These are phyloP conservation scores for Thereuonema tuberculata DNA, from an alignment of 1,140 invertebrate species.

Conservation along the genomic window DNA sequence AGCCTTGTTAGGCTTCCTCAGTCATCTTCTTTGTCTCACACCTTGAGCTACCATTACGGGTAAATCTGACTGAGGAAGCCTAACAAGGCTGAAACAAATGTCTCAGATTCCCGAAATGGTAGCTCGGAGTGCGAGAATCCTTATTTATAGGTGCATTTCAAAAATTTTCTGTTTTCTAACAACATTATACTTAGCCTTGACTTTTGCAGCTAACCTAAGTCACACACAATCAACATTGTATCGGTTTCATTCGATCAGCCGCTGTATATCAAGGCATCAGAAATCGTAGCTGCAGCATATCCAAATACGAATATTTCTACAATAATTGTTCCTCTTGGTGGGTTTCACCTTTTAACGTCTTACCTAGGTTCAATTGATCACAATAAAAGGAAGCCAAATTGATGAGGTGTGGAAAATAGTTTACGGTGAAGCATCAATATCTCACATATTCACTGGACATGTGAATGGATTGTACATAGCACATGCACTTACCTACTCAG, in stretches of 20 bases:
- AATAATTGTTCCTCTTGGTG: slow-evolving; percentile 15
- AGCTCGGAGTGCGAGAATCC: too few species aligned
- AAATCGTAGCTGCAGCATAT: too few species aligned
- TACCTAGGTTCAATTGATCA: slow-evolving; percentile 26
- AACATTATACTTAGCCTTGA: background rate
- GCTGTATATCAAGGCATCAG: too few species aligned
- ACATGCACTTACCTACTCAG: slow-evolving; percentile 30
- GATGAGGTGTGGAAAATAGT: slow-evolving; percentile 24
- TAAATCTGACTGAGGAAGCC: too few species aligned
- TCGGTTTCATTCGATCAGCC: slow-evolving; percentile 16
- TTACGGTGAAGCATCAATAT: too few species aligned
- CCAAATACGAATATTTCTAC: slow-evolving; percentile 10
- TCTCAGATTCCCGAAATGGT: too few species aligned
- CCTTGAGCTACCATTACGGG: too few species aligned
- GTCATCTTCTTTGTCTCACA: too few species aligned
- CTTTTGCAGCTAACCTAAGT: background rate
- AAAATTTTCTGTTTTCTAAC: too few species aligned
- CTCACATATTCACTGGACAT: slow-evolving; percentile 27
- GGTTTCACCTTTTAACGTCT: slow-evolving; percentile 20
- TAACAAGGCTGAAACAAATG: too few species aligned
- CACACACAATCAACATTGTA: background rate
- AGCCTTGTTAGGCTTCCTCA: too few species aligned
- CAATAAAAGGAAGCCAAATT: slow-evolving; percentile 30
- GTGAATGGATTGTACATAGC: slow-evolving; percentile 29
- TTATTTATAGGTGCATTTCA: too few species aligned